phyloP scores from a whole-genome alignment of 2,797 vertebrate species.

The Chromobotia macracanthus region DNA sequence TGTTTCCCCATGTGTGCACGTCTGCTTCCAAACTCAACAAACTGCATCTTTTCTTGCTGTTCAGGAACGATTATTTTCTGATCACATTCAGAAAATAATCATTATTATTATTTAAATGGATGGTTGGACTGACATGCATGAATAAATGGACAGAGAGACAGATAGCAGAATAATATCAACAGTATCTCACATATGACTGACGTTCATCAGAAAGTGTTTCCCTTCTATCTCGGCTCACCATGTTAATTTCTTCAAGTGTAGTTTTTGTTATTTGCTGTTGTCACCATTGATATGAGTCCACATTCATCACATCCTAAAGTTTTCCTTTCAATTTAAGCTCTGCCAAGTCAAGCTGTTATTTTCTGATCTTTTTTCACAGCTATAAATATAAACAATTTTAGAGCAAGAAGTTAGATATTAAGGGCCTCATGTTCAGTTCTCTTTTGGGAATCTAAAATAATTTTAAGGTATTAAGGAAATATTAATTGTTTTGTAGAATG shows the following conservation, averaged over 20 bases:
- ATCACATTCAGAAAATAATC: slow-evolving; percentile 2
- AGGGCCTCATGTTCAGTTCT: not conserved
- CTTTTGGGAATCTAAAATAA: not conserved
- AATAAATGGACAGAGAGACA: slow-evolving; percentile 2
- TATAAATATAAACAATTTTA: not conserved
- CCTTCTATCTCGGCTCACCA: not conserved
- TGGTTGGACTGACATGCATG: slow-evolving; percentile 13
- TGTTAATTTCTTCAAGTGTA: slow-evolving; percentile 24
- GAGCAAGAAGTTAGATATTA: not conserved
- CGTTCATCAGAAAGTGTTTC: slow-evolving; percentile 10
- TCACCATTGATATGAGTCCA: not conserved
- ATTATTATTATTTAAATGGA: slow-evolving; percentile 22
- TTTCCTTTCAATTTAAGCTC: slow-evolving; percentile 21
- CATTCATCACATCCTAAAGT: slow-evolving; percentile 24
- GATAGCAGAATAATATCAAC: not conserved
- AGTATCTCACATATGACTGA: not conserved
- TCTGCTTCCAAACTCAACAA: slow-evolving; percentile 5
- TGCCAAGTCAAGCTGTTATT: not conserved
- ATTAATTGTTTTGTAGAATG: not conserved
- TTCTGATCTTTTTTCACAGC: not conserved
- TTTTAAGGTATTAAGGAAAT: not conserved
- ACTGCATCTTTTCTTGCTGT: not conserved
- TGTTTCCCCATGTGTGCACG: not conserved
- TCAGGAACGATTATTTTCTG: not conserved
- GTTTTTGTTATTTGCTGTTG: slow-evolving; percentile 29